phyloP scores from a whole-genome alignment of 1,140 invertebrate genomes.

The Stenopsyche tienmushanensis region DNA sequence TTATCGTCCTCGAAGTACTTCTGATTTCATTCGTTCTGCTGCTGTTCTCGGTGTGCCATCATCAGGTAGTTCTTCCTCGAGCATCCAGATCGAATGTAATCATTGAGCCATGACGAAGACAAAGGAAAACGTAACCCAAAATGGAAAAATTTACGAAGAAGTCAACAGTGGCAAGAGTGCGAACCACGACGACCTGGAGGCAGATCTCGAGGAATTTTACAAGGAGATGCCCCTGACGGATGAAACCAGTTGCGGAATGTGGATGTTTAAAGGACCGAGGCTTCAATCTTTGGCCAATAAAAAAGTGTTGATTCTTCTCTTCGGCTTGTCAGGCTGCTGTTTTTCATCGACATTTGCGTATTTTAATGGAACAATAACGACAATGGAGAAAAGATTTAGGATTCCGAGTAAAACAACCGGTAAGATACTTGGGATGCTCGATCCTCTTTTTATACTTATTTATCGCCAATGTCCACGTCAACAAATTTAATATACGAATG shows the following conservation, averaged over 20 bases:
- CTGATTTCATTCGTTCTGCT: too few species aligned
- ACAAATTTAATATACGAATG: too few species aligned
- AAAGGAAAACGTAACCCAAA: too few species aligned
- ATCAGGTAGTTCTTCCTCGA: background rate
- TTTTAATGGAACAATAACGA: slow-evolving; percentile 76
- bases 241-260: slow-evolving; percentile 65
- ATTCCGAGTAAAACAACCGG: slow-evolving; percentile 75
- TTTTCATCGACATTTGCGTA: slow-evolving; percentile 77
- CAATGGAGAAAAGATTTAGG: slow-evolving; percentile 78
- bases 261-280: slow-evolving; percentile 58
- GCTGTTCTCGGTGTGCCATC: background rate
- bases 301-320: slow-evolving; percentile 71
- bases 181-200: slow-evolving; percentile 44
- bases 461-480: too few species aligned
- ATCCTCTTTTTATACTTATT: slow-evolving; percentile 22
- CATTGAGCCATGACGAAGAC: too few species aligned
- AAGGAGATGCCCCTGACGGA: slow-evolving; percentile 58
- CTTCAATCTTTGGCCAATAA: slow-evolving; percentile 72
- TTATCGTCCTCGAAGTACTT: too few species aligned
- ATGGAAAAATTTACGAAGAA: background rate
- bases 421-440: slow-evolving; percentile 50
- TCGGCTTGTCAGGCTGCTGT: slow-evolving; percentile 70
- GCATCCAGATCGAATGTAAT: background rate
- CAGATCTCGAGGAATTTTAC: slow-evolving; percentile 57
- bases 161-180: slow-evolving; percentile 7